Evolutionary conservation across 2,888 invertebrate species (phyloP).

Genomic region (Acholoe squamosa): DNA sequence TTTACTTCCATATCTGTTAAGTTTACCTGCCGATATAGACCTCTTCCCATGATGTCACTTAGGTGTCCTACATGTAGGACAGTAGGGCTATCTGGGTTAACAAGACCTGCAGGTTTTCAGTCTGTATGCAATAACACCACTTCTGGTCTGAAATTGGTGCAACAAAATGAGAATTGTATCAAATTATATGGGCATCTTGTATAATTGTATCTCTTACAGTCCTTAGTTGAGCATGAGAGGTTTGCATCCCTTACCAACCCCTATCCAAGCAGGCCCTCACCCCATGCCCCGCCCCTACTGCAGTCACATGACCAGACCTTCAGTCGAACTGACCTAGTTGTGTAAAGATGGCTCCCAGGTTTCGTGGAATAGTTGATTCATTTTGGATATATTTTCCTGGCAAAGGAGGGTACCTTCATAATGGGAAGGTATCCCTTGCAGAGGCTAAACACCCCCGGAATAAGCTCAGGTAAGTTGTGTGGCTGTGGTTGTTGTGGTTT

Average conservation of each 20-base stretch:
- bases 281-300: not conserved
- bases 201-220: not conserved
- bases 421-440: constrained; percentile 3
- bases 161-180: too few relatives aligned
- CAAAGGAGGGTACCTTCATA: not conserved
- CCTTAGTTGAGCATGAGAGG: not conserved
- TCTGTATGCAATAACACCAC: too few relatives aligned
- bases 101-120: too few relatives aligned
- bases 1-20: too few relatives aligned
- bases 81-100: too few relatives aligned
- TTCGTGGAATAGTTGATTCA: constrained; percentile 59
- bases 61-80: too few relatives aligned
- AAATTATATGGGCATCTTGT: too few relatives aligned
- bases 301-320: constrained; percentile 18
- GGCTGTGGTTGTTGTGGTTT: constrained; percentile 9
- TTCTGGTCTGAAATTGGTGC: too few relatives aligned
- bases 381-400: constrained; percentile 47
- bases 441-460: not conserved
- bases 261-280: not conserved
- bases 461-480: constrained; percentile 8
- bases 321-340: constrained; percentile 28
- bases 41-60: too few relatives aligned
- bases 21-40: too few relatives aligned
- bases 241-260: constrained; percentile 40
- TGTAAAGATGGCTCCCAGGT: constrained; percentile 48